Conservation (phyloP, 2,888 invertebrate genomes). For the Callosobruchus maculatus region DNA sequence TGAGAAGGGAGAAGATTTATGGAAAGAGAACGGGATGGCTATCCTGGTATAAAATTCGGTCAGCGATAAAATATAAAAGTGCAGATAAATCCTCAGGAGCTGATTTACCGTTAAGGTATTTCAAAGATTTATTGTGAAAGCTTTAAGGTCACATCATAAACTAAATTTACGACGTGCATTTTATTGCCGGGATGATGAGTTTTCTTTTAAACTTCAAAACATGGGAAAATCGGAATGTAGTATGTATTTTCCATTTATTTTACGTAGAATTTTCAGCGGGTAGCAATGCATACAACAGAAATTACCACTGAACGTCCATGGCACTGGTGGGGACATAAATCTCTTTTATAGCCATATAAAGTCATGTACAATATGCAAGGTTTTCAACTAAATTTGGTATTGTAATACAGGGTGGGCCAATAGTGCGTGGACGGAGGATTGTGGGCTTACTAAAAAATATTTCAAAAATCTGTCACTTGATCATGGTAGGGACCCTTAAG, state of each 20-base stretch:
- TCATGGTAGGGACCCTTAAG: too few species aligned
- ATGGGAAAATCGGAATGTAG: background rate
- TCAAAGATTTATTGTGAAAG: background rate
- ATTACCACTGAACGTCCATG: background rate
- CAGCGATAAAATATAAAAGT: background rate
- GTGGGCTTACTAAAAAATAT: too few species aligned
- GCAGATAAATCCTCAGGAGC: background rate
- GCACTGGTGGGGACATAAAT: background rate
- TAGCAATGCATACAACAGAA: background rate
- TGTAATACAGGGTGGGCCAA: background rate
- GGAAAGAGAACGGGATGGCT: background rate
- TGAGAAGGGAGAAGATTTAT: background rate
- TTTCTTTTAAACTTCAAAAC: background rate
- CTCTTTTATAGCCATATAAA: background rate
- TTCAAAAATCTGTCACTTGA: too few species aligned
- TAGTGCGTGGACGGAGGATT: too few species aligned
- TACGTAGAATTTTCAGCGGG: background rate
- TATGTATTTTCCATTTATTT: background rate
- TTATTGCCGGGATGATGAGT: background rate
- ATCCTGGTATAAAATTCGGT: background rate
- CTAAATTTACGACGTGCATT: background rate
- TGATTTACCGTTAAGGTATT: background rate
- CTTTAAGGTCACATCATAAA: background rate
- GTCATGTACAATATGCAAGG: background rate
- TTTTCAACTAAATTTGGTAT: background rate